Percentiles rank a stretch among this genome's conserved stretches.
These are phyloP conservation scores for Xylocopa sonorina DNA, from an alignment of 1,140 invertebrate genomes.

Conservation along the genomic window DNA sequence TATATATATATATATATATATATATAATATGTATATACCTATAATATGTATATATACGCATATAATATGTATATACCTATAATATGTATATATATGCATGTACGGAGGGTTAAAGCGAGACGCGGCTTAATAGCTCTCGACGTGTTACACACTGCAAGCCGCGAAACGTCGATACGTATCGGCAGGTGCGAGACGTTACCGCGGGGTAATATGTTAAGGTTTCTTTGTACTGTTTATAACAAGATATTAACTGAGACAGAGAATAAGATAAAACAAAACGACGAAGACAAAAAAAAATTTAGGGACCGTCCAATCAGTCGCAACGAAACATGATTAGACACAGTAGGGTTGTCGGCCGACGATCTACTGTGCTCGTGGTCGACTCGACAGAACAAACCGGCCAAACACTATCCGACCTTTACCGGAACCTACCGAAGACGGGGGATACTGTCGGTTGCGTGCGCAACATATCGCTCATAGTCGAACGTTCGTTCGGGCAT, in stretches of 20 bases:
- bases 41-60: no score
- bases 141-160: constrained; percentile 17
- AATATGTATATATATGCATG: no score
- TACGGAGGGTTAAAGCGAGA: neutral
- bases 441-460: constrained; percentile 33
- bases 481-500: constrained; percentile 32
- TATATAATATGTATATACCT: no score
- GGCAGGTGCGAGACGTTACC: neutral
- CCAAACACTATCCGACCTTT: constrained; percentile 17
- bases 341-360: constrained; percentile 60
- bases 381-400: constrained; percentile 38
- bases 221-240: neutral
- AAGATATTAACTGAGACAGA: neutral
- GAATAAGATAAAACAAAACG: neutral
- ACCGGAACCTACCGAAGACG: constrained; percentile 36
- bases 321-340: constrained; percentile 19
- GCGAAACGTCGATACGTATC: constrained; percentile 42
- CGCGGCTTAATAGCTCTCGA: constrained; percentile 10
- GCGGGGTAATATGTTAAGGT: neutral
- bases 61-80: no score
- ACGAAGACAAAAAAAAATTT: constrained; percentile 15
- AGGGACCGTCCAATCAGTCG: neutral
- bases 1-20: no score
- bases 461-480: constrained; percentile 29
- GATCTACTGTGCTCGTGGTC: constrained; percentile 50